These are phyloP conservation scores for Cotesia congregata DNA, from an alignment of 2,888 invertebrate species.

Conservation along the genomic window DNA sequence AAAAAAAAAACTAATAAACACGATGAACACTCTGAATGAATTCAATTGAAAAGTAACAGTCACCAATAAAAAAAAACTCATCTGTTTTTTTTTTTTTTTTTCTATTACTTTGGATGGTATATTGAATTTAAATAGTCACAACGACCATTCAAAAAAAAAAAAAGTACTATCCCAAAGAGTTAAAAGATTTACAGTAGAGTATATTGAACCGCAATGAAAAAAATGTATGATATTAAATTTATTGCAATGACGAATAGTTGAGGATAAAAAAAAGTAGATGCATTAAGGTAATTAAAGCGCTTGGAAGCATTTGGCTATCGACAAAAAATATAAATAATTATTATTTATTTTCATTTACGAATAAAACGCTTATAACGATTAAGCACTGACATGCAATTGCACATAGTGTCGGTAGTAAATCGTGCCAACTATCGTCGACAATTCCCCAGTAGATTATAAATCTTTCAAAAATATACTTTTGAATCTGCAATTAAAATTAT, in stretches of 20 bases:
- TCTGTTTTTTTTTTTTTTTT: conserved; percentile 32
- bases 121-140: neutral
- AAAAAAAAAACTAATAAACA: conserved; percentile 25
- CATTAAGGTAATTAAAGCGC: conserved; percentile 38
- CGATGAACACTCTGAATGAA: conserved; percentile 18
- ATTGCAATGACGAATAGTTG: conserved; percentile 38
- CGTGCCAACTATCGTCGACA: conserved; percentile 59
- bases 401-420: conserved; percentile 61
- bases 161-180: neutral
- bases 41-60: conserved; percentile 20
- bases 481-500: conserved; percentile 21
- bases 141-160: neutral
- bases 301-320: conserved; percentile 49
- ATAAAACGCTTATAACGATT: conserved; percentile 56
- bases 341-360: conserved; percentile 40
- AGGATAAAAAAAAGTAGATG: conserved; percentile 37
- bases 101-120: neutral
- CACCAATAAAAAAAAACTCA: neutral
- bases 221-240: conserved; percentile 1
- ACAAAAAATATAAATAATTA: conserved; percentile 38
- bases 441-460: conserved; percentile 18
- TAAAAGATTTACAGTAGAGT: conserved; percentile 1
- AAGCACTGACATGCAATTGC: conserved; percentile 66
- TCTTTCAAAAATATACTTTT: neutral
- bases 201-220: conserved; percentile 7